Evolutionary conservation across 2,113 vertebrate species (phyloP), one percentile per base, ranked within the genome.

Genomic region (Axis porcinus): DNA sequence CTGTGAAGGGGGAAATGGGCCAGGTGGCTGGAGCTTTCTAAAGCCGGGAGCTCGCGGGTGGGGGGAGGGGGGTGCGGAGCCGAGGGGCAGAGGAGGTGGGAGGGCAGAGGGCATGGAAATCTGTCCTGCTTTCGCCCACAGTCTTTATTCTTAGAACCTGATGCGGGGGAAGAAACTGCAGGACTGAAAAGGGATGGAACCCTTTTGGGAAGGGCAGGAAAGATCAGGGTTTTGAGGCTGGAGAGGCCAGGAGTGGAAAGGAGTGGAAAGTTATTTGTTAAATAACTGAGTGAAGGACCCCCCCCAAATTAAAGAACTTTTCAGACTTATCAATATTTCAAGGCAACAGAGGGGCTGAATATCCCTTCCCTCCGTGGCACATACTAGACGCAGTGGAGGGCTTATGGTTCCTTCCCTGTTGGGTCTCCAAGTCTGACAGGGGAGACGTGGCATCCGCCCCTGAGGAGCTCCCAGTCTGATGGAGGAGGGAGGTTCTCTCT

Each of bases 1-100:
- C 97, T 98, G 88, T 95, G 96, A 98, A 95, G 95, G 95, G 95
- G 97, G 95, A 98, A 98, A 98, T 95, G 76, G 97, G 86, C 97
- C 98, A 97, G 98, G 45, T n/a, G 97, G 95, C 92, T 96, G 96
- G 97, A 90, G 93, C 97, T 98, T 98, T 96, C 82, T 62, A 21
- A 86, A 81, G 28, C 33, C 6, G 13, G 28, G 64, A 13, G 55
- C 25, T 1, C 1, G 28, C 28, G 43, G 54, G 28, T 27, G 28
- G 43, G 45, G 64, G n/a, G 62, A 54, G 11, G 47, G 54, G 47
- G 57, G 9, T 17, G 54, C 64, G 36, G 25, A 85, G 91, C 45
- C 97, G 0, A 54, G 79, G 60, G 17, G 47, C 50, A 50, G 92
- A 47, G 50, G 52, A 1, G 1, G 15, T 2, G 2, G 78, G 27